Conservation (phyloP, 1,140 invertebrate species). For the Dendrolimus kikuchii region DNA sequence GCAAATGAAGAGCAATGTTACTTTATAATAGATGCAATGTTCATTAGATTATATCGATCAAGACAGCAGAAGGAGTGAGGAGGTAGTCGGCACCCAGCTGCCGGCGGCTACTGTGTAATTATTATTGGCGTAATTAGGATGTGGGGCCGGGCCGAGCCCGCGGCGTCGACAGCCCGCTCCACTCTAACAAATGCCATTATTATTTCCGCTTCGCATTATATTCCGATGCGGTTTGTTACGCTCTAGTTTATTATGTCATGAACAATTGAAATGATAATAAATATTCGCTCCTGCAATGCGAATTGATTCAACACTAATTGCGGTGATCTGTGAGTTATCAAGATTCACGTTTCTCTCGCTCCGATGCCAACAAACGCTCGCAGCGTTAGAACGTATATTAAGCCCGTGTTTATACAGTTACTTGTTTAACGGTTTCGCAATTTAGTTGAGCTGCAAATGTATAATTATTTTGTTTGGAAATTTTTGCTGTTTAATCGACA, state of each 20-base stretch:
- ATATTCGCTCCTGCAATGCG: slow-evolving; percentile 41
- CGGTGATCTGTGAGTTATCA: slow-evolving; percentile 34
- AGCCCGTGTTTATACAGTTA: slow-evolving; percentile 39
- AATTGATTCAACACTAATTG: slow-evolving; percentile 63
- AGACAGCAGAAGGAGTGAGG: slow-evolving; percentile 37
- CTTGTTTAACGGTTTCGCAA: slow-evolving; percentile 42
- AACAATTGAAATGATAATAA: slow-evolving; percentile 60
- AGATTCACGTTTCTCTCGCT: slow-evolving; percentile 23
- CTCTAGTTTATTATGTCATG: slow-evolving; percentile 60
- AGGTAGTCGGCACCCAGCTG: slow-evolving; percentile 30
- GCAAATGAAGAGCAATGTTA: background rate
- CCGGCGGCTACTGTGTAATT: slow-evolving; percentile 59
- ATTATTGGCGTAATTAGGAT: slow-evolving; percentile 69
- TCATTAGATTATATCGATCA: slow-evolving; percentile 26
- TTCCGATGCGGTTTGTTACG: slow-evolving; percentile 48
- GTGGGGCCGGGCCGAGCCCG: slow-evolving; percentile 51
- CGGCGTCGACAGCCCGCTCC: slow-evolving; percentile 47
- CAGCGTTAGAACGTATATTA: background rate
- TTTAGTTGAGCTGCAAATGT: slow-evolving; percentile 19
- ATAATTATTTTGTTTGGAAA: slow-evolving; percentile 20
- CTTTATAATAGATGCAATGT: slow-evolving; percentile 5
- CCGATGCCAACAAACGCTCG: slow-evolving; percentile 9
- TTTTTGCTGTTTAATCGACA: slow-evolving; percentile 22
- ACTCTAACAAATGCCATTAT: slow-evolving; percentile 61
- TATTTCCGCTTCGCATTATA: slow-evolving; percentile 64